Evolutionary conservation across 2,888 invertebrate genomes (phyloP).

Genomic region (Oxytorus armatus): DNA sequence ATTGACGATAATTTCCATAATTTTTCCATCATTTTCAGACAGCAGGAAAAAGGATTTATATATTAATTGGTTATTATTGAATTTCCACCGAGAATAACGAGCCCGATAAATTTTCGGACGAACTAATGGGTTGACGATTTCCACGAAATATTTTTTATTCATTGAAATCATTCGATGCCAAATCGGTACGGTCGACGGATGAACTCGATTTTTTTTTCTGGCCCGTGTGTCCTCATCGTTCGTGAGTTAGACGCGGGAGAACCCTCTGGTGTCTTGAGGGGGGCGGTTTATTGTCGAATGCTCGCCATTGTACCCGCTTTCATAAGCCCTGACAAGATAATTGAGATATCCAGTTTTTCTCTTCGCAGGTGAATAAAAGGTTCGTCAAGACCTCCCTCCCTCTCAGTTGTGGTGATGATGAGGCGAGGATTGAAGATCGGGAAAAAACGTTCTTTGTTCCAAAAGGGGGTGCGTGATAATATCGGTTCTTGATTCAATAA

Average conservation of each 20-base stretch:
- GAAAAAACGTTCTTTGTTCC: constrained; percentile 64
- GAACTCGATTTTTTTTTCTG: constrained; percentile 22
- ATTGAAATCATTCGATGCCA: constrained; percentile 49
- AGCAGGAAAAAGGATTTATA: too few species aligned
- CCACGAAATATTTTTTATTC: constrained; percentile 32
- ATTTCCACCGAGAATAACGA: too few species aligned
- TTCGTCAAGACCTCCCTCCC: too few species aligned
- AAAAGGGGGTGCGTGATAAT: background rate
- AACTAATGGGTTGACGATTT: constrained; percentile 5
- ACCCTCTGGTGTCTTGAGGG: constrained; percentile 77
- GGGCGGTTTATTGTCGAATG: constrained; percentile 83
- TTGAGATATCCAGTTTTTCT: constrained; percentile 80
- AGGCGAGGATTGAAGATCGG: constrained; percentile 61
- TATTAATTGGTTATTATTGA: too few species aligned
- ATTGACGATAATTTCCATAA: too few species aligned
- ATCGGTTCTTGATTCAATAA: background rate
- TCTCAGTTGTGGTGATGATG: constrained; percentile 34
- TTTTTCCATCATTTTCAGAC: too few species aligned
- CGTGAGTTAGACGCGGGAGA: constrained; percentile 49
- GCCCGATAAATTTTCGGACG: too few species aligned
- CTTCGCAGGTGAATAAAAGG: constrained; percentile 78
- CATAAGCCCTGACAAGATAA: constrained; percentile 82
- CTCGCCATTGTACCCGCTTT: constrained; percentile 80
- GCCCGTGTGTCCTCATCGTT: constrained; percentile 4
- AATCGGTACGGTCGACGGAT: constrained; percentile 41